Conservation (phyloP, 2,888 invertebrate species). For the Lasioglossum calceatum region DNA sequence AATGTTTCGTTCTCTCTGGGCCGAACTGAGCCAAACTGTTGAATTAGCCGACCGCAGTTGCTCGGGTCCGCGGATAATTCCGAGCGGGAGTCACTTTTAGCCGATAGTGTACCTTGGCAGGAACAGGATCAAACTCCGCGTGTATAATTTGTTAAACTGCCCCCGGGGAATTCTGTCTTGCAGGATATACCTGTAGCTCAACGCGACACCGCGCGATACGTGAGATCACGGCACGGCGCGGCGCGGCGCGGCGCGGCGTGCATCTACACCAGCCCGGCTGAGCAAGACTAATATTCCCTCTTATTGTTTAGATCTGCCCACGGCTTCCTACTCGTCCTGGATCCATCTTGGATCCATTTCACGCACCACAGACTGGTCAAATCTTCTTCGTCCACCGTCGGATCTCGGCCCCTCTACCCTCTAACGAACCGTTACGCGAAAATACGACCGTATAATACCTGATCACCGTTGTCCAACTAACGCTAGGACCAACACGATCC, state of each 20-base stretch:
- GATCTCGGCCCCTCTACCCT: conserved; percentile 38
- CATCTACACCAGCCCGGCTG: conserved; percentile 48
- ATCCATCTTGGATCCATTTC: conserved; percentile 57
- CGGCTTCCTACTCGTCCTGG: conserved; percentile 11
- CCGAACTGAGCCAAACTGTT: too few species aligned
- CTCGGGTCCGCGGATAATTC: background rate
- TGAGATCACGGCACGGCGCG: conserved; percentile 33
- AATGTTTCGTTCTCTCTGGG: too few species aligned
- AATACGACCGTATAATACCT: conserved; percentile 34
- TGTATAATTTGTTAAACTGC: conserved; percentile 52
- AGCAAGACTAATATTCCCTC: conserved; percentile 61
- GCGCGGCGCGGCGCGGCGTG: background rate
- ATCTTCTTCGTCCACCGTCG: conserved; percentile 43
- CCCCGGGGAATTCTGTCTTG: conserved; percentile 35
- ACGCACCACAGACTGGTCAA: conserved; percentile 54
- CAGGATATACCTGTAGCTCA: conserved; percentile 31
- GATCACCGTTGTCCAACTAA: conserved; percentile 39
- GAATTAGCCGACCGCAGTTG: background rate
- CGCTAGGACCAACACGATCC: conserved; percentile 6
- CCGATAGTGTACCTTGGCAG: background rate
- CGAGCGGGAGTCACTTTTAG: background rate
- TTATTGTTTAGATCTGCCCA: conserved; percentile 64
- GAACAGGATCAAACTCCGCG: conserved; percentile 31
- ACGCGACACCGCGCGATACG: conserved; percentile 44
- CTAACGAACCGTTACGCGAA: conserved; percentile 60